phyloP scores from a whole-genome alignment of 2,113 vertebrate genomes.

The Rhabdornis inornatus region DNA sequence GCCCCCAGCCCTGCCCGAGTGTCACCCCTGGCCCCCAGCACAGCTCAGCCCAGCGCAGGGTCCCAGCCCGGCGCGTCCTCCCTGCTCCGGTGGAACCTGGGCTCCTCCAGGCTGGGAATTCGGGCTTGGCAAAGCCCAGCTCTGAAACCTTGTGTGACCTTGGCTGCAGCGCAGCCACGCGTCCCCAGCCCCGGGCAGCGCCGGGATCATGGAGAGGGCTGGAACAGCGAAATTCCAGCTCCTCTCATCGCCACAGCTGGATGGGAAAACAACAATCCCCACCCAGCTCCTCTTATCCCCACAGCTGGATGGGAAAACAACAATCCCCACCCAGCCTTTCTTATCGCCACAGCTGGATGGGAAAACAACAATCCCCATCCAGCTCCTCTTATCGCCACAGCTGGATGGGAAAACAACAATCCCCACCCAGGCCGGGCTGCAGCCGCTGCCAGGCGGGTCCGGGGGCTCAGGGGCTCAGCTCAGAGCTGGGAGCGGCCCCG shows the following conservation, averaged over 20 bases:
- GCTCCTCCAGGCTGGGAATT: neutral
- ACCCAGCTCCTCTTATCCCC: too few species aligned
- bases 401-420: too few species aligned
- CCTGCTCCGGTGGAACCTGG: neutral
- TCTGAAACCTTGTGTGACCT: neutral
- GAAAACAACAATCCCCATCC: too few species aligned
- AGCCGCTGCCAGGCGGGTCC: neutral
- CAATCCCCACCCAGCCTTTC: too few species aligned
- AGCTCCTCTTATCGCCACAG: too few species aligned
- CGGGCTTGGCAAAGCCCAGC: neutral
- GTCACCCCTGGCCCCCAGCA: neutral
- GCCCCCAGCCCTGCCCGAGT: neutral
- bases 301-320: too few species aligned
- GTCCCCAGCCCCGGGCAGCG: neutral
- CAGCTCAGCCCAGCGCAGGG: neutral
- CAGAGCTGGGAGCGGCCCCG: neutral
- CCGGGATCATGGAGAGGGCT: neutral
- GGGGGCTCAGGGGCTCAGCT: too few species aligned
- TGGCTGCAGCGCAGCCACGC: constrained; percentile 9
- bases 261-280: neutral
- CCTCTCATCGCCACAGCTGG: neutral
- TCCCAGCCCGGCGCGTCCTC: neutral
- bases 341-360: too few species aligned
- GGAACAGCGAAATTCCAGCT: neutral
- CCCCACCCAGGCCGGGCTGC: too few species aligned